Percentiles rank a stretch among this genome's conserved stretches.
Evolutionary conservation across 2,797 vertebrate species (phyloP).

Genomic region (Nannoperca obscura): DNA sequence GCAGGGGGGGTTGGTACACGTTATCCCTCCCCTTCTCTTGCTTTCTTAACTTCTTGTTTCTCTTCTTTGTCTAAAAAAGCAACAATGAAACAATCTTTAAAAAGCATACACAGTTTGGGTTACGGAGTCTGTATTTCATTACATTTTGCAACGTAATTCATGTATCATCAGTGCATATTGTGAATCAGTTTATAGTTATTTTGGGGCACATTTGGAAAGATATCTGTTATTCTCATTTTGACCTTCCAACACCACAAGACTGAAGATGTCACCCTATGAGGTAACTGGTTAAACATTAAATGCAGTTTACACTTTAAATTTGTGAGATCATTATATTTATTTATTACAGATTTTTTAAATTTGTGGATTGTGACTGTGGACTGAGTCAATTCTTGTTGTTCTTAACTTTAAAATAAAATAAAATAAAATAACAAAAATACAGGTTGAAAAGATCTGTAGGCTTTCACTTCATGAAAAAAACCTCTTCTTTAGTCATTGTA

Average conservation of each 20-base stretch:
- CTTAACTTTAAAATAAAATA: no score
- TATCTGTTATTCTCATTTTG: neutral
- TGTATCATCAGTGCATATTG: neutral
- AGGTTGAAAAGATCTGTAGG: neutral
- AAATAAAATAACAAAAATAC: neutral
- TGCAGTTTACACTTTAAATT: neutral
- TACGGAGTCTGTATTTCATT: neutral
- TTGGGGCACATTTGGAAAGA: neutral
- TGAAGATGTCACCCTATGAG: neutral
- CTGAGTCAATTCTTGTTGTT: neutral
- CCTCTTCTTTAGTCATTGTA: slow-evolving; percentile 36
- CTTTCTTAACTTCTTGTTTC: slow-evolving; percentile 3
- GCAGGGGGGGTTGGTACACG: neutral
- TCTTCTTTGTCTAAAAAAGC: slow-evolving; percentile 10
- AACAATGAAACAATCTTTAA: slow-evolving; percentile 9
- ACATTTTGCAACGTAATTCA: neutral
- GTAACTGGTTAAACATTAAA: neutral
- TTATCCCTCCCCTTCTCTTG: neutral
- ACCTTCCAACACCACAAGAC: neutral
- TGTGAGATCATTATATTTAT: neutral
- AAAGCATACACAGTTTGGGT: neutral
- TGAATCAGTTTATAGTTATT: neutral
- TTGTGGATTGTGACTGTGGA: no score
- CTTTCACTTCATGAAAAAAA: neutral
- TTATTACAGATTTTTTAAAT: neutral